phyloP scores from a whole-genome alignment of 2,797 vertebrate genomes.

The Clamator glandarius region DNA sequence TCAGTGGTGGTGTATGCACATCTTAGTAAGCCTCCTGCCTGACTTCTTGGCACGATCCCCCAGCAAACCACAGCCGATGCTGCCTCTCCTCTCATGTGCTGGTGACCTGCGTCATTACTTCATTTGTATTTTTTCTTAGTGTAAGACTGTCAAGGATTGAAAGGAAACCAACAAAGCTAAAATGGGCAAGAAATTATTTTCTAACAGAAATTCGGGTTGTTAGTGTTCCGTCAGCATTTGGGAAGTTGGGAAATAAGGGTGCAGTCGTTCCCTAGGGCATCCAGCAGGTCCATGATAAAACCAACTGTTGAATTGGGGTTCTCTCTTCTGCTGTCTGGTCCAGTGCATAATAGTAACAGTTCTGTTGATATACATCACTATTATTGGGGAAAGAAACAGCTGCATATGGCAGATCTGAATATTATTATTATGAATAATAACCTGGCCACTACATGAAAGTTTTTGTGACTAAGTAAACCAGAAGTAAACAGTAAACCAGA shows the following conservation, averaged over 20 bases:
- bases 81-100: background rate
- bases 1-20: background rate
- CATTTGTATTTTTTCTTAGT: background rate
- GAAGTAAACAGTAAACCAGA: background rate
- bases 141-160: background rate
- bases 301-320: background rate
- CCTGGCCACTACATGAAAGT: background rate
- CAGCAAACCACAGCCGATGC: background rate
- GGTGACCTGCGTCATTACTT: background rate
- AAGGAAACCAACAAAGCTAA: background rate
- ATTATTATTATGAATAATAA: background rate
- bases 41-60: background rate
- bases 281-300: background rate
- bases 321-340: background rate
- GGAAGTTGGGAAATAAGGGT: background rate
- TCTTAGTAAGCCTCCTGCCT: background rate
- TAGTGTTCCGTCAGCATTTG: background rate
- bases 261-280: background rate
- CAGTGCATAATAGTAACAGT: background rate
- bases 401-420: background rate
- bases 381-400: background rate
- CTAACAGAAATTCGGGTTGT: background rate
- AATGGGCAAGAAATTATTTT: background rate
- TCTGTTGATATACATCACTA: rapidly evolving
- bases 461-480: background rate